Percentiles rank a stretch among this genome's conserved stretches.
Conservation (phyloP, 2,797 vertebrate genomes). For the Gambusia yucatana region DNA sequence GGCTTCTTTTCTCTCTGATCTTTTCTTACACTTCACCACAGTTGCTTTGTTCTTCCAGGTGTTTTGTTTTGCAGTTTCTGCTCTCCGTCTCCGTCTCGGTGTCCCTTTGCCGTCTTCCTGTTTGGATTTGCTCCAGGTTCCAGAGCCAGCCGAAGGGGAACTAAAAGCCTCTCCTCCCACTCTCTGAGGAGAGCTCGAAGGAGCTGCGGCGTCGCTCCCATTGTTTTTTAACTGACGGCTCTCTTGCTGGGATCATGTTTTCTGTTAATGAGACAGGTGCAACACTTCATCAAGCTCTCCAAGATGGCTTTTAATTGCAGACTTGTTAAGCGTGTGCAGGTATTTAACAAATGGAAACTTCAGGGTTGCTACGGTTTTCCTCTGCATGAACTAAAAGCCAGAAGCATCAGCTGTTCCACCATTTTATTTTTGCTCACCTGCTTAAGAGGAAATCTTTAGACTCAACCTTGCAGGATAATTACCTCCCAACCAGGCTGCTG, state of each 20-base stretch:
- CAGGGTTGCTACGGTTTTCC: background rate
- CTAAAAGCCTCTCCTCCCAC: background rate
- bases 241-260: conserved; percentile 6
- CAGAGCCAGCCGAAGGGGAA: background rate
- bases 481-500: background rate
- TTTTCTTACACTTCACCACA: background rate
- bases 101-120: background rate
- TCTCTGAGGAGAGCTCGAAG: background rate
- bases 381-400: background rate
- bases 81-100: background rate
- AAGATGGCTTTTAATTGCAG: background rate
- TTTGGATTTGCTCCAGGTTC: background rate
- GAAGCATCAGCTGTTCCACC: background rate
- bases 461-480: background rate
- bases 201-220: background rate
- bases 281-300: background rate
- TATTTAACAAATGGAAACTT: background rate
- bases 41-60: background rate
- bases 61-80: background rate
- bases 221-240: background rate
- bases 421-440: background rate
- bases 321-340: background rate
- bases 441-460: background rate
- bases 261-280: background rate
- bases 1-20: background rate